phyloP scores from a whole-genome alignment of 2,113 vertebrate species.

The Platichthys flesus region DNA sequence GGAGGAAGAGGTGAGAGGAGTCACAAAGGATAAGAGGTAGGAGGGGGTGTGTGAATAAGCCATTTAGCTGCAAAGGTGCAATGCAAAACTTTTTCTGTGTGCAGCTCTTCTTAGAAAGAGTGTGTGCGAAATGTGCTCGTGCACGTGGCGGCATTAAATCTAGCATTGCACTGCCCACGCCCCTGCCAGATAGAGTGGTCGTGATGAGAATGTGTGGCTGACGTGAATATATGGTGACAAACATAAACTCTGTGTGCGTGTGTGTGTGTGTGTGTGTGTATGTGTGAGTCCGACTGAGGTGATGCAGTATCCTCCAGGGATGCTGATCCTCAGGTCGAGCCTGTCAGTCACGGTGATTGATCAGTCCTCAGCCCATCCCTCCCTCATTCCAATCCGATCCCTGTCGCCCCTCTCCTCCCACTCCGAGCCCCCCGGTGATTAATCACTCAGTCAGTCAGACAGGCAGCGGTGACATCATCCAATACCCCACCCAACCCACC shows the following conservation, averaged over 20 bases:
- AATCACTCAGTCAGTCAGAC: slow-evolving; percentile 69
- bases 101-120: neutral
- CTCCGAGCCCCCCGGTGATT: slow-evolving; percentile 53
- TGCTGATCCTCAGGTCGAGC: slow-evolving; percentile 41
- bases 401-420: slow-evolving; percentile 46
- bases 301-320: slow-evolving; percentile 59
- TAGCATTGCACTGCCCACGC: neutral
- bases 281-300: slow-evolving; percentile 13
- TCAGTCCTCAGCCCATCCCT: slow-evolving; percentile 59
- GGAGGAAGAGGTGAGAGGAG: neutral
- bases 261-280: neutral
- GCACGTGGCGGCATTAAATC: slow-evolving; percentile 9
- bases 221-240: slow-evolving; percentile 38
- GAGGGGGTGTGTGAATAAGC: neutral
- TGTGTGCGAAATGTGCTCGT: neutral
- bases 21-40: neutral
- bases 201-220: slow-evolving; percentile 42
- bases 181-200: slow-evolving; percentile 7
- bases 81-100: slow-evolving; percentile 1
- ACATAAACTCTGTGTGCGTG: slow-evolving; percentile 18
- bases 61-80: neutral
- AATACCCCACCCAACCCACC: slow-evolving; percentile 9
- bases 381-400: slow-evolving; percentile 65
- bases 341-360: slow-evolving; percentile 78
- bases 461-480: slow-evolving; percentile 66